Percentiles rank a stretch among this genome's conserved stretches.
Evolutionary conservation across 2,797 vertebrate species (phyloP).

Genomic region (Craterocephalus amniculus): DNA sequence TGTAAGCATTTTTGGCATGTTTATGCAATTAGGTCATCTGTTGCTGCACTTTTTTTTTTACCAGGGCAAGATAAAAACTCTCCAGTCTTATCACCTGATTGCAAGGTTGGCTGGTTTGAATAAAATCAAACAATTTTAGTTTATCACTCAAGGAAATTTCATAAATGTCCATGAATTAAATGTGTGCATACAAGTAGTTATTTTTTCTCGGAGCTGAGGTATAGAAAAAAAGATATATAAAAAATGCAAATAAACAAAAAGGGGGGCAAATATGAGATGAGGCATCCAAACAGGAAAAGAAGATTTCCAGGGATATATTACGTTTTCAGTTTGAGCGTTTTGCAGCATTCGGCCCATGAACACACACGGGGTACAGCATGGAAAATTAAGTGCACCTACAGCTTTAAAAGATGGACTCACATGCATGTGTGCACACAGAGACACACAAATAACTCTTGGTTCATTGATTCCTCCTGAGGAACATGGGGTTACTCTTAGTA

Average conservation of each 20-base stretch:
- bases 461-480: slow-evolving; percentile 67
- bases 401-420: slow-evolving; percentile 24
- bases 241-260: neutral
- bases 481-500: slow-evolving; percentile 60
- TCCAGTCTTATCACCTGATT: neutral
- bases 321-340: slow-evolving; percentile 32
- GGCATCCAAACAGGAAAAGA: slow-evolving; percentile 30
- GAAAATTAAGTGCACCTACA: slow-evolving; percentile 27
- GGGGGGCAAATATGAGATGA: slow-evolving; percentile 20
- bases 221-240: neutral
- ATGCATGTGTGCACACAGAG: slow-evolving; percentile 17
- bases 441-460: slow-evolving; percentile 42
- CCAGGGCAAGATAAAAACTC: neutral
- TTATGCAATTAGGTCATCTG: neutral
- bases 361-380: slow-evolving; percentile 12
- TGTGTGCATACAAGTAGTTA: slow-evolving; percentile 42
- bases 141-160: slow-evolving; percentile 29
- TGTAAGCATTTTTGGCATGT: neutral
- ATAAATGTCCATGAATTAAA: slow-evolving; percentile 28
- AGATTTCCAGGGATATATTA: slow-evolving; percentile 35
- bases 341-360: slow-evolving; percentile 37
- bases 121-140: neutral
- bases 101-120: neutral
- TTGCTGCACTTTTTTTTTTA: neutral
- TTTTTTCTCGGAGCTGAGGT: slow-evolving; percentile 18